Evolutionary conservation across 2,113 vertebrate genomes (phyloP), one percentile per base, ranked within the genome.

Genomic region (Pseudorhombus dupliciocellatus): DNA sequence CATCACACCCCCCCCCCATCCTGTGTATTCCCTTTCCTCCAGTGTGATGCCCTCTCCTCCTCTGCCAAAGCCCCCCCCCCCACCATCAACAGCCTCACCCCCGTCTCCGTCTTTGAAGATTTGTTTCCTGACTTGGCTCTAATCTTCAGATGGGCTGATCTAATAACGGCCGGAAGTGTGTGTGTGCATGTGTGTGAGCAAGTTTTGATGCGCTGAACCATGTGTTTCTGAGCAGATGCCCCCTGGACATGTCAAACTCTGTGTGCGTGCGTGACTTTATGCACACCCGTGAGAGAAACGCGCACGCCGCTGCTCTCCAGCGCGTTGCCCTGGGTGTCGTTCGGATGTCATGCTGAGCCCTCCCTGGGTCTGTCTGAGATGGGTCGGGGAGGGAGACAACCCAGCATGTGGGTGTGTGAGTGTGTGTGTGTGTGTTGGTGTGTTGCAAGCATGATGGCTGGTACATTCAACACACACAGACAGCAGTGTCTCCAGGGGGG

Each of bases 391-490:
- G 70, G 83, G 55, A 51, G 66, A 72, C 60, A 30, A 59, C 62
- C 57, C 31, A 52, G 63, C 37, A 56, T 62, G 53, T 66, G 70
- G 54, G 62, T 22, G 73, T 59, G 66, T 53, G 66, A 58, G 59
- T 57, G 40, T 70, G 75, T 48, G 77, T 73, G 68, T 59, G 54
- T 60, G 25, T 70, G 72, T 46, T 71, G 64, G 68, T 51, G 59
- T 69, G 78, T 71, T 52, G 31, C 73, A 66, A 66, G 80, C 25
- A 5, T 90, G 88, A 90, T 68, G 85, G 81, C 89, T 88, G 85
- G 86, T 87, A 73, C 83, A 91, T 84, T 84, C 86, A 87, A 89
- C 87, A 73, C 83, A 83, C 70, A 73, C 69, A 87, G 87, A 91
- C 90, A 90, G 89, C 81, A 79, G 73, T 58, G 73, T 85, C 89